phyloP scores from a whole-genome alignment of 2,888 invertebrate species.

The Ochropacha duplaris region DNA sequence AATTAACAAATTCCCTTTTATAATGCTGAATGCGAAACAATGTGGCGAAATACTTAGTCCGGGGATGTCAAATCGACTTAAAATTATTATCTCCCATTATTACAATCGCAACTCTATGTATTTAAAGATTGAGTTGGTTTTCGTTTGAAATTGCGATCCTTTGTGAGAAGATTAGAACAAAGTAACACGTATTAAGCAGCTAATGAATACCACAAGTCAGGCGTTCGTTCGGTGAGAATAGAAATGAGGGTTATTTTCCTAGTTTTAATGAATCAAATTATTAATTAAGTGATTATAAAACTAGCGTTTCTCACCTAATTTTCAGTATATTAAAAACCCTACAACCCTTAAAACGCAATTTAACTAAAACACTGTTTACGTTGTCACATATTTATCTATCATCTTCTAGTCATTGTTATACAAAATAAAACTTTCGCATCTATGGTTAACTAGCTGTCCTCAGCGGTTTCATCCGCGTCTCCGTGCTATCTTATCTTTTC shows the following conservation, averaged over 20 bases:
- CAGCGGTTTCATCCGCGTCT: too few relatives aligned
- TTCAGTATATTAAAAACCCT: not conserved
- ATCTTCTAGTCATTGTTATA: too few relatives aligned
- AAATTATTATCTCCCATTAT: slow-evolving; percentile 35
- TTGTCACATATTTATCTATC: too few relatives aligned
- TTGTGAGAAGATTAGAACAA: slow-evolving; percentile 71
- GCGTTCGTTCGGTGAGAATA: slow-evolving; percentile 49
- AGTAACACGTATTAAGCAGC: slow-evolving; percentile 76
- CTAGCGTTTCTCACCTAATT: not conserved
- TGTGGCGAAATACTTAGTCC: slow-evolving; percentile 62
- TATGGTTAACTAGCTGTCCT: too few relatives aligned
- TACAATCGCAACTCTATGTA: slow-evolving; percentile 29
- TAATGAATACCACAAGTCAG: slow-evolving; percentile 77
- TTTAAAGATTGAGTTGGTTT: slow-evolving; percentile 29
- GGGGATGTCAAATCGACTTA: slow-evolving; percentile 64
- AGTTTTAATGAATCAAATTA: slow-evolving; percentile 6
- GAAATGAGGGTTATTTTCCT: slow-evolving; percentile 30
- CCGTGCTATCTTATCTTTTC: too few relatives aligned
- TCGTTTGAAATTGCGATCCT: slow-evolving; percentile 25
- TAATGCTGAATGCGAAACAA: slow-evolving; percentile 63
- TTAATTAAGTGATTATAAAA: not conserved
- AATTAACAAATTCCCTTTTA: slow-evolving; percentile 67
- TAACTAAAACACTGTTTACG: too few relatives aligned
- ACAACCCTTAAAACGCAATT: too few relatives aligned
- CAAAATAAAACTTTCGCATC: too few relatives aligned